Conservation (phyloP, 1,140 invertebrate genomes). For the Ceratina japonica region DNA sequence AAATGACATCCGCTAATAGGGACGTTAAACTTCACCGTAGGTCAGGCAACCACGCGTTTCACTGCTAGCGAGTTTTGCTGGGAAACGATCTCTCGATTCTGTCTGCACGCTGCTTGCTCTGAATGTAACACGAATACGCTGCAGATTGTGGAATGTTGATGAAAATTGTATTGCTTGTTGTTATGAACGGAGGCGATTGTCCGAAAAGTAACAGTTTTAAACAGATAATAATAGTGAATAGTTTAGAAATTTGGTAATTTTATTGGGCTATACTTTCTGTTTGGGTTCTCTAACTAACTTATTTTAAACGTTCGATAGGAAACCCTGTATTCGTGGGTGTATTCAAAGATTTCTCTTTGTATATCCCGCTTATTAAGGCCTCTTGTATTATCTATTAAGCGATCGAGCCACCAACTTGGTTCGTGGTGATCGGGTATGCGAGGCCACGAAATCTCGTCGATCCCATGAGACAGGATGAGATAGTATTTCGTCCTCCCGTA, state of each 20-base stretch:
- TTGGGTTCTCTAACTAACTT: too few relatives aligned
- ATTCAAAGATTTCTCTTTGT: too few relatives aligned
- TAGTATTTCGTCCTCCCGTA: slow-evolving; percentile 52
- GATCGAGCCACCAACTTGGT: slow-evolving; percentile 4
- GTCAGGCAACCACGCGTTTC: slow-evolving; percentile 36
- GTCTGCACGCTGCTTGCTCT: neutral
- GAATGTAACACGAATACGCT: neutral
- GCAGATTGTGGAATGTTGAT: too few relatives aligned
- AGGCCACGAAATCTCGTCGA: slow-evolving; percentile 1
- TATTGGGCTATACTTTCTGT: too few relatives aligned
- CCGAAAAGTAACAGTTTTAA: neutral
- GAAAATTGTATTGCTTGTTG: neutral
- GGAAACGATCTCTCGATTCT: neutral
- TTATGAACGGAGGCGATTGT: neutral
- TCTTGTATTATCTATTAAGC: neutral
- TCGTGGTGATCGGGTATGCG: neutral
- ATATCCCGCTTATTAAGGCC: too few relatives aligned
- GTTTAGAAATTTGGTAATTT: too few relatives aligned
- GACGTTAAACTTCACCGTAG: slow-evolving; percentile 53
- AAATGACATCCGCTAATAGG: slow-evolving; percentile 61
- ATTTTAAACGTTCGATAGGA: too few relatives aligned
- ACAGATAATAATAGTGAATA: too few relatives aligned
- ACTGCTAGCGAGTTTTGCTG: slow-evolving; percentile 9
- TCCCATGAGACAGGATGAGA: slow-evolving; percentile 49
- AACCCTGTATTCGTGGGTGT: too few relatives aligned